A percentile compares a stretch with the other conserved stretches of the same genome.
These are phyloP conservation scores for Cyprinodon tularosa DNA, from an alignment of 2,113 vertebrate species.

Conservation along the genomic window DNA sequence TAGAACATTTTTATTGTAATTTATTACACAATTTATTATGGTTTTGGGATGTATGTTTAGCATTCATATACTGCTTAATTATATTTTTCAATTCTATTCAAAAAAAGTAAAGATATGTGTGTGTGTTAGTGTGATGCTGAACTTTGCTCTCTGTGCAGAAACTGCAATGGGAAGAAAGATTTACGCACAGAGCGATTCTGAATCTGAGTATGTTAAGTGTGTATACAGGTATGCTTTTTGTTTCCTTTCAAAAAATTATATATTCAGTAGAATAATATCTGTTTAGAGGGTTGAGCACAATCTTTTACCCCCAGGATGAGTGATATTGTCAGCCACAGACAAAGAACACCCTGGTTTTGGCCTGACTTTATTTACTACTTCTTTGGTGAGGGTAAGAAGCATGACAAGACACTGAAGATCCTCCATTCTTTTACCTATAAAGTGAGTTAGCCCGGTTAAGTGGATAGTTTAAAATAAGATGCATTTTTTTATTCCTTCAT, in stretches of 20 bases:
- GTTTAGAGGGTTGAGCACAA: too few relatives aligned
- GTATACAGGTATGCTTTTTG: slow-evolving; percentile 80
- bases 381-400: slow-evolving; percentile 84
- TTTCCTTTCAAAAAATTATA: background rate
- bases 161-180: slow-evolving; percentile 92
- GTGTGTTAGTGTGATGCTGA: background rate
- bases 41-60: too few relatives aligned
- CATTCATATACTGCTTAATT: too few relatives aligned
- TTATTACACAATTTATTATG: background rate
- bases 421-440: slow-evolving; percentile 89
- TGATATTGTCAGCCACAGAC: slow-evolving; percentile 85
- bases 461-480: background rate
- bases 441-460: slow-evolving; percentile 57
- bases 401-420: slow-evolving; percentile 82
- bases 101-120: background rate
- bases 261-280: background rate
- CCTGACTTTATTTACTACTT: slow-evolving; percentile 76
- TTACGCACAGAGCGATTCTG: slow-evolving; percentile 83
- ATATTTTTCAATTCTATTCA: background rate
- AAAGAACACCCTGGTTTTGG: slow-evolving; percentile 92
- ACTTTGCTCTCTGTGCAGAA: slow-evolving; percentile 73
- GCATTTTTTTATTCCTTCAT: background rate
- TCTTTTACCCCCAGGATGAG: slow-evolving; percentile 83
- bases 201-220: slow-evolving; percentile 85
- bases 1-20: background rate